Conservation (phyloP, 2,888 invertebrate genomes). For the Andrena fulva region DNA sequence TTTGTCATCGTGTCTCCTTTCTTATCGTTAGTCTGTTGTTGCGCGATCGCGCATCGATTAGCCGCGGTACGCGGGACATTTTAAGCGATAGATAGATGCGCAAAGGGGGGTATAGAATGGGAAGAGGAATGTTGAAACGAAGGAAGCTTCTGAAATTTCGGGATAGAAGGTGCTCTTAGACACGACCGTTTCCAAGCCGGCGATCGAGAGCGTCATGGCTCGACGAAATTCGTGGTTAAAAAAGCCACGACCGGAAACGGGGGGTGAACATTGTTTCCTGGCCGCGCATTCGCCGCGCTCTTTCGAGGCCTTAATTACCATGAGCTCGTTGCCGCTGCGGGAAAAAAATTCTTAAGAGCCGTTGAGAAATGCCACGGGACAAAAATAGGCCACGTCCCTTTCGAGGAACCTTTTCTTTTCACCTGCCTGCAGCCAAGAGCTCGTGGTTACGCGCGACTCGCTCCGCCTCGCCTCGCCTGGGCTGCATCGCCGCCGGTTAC, state of each 20-base stretch:
- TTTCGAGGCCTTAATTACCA: conserved; percentile 66
- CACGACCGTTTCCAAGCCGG: conserved; percentile 19
- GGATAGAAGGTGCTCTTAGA: conserved; percentile 9
- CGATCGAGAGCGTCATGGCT: conserved; percentile 13
- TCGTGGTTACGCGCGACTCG: conserved; percentile 31
- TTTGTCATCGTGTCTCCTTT: conserved; percentile 13
- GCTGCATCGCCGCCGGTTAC: conserved; percentile 47
- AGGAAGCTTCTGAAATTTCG: neutral
- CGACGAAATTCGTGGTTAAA: conserved; percentile 20
- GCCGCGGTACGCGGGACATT: too few relatives aligned
- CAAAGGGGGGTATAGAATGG: neutral
- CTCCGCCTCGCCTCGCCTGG: neutral
- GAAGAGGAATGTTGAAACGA: neutral
- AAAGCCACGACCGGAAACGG: conserved; percentile 40
- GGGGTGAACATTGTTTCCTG: conserved; percentile 64
- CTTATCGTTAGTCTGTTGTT: too few relatives aligned
- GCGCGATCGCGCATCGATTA: too few relatives aligned
- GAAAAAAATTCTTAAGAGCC: conserved; percentile 68
- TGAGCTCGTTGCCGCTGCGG: conserved; percentile 53
- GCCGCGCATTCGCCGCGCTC: conserved; percentile 52
- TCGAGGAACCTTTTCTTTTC: conserved; percentile 55
- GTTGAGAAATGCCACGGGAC: conserved; percentile 67
- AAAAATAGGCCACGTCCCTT: conserved; percentile 73
- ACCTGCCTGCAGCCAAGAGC: conserved; percentile 62
- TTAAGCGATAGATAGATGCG: too few relatives aligned